Evolutionary conservation across 2,797 vertebrate species (phyloP), one percentile per base, ranked within the genome.

Genomic region (Neosilurus mollespiculum): DNA sequence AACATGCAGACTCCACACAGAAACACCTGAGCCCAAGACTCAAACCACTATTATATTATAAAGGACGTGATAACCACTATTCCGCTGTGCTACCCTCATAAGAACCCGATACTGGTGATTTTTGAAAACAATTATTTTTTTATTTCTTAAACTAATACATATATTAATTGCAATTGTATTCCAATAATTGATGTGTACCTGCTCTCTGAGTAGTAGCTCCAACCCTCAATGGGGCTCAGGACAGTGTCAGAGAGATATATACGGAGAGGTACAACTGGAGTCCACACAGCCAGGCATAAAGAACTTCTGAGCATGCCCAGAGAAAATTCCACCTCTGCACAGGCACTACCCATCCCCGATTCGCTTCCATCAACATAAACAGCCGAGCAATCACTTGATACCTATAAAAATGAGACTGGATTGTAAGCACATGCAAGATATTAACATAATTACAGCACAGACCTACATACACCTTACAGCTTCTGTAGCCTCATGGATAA

Each of bases 331-430:
- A 95, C 92, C 77, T 73, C 83, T 15, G 88, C 93, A 86, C 93
- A 94, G 15, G 90, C 92, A 87, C 88, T 90, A 9, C 94, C 93
- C 79, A 90, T 18, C 1, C 91, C 93, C 0, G 94, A 94, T 88
- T 95, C 94, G 2, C 92, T 94, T 71, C 94, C 94, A 1, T 95
- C 94, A 59, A 94, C 94, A 80, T 91, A 95, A 85, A 93, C 30
- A 20, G 84, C 61, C 43, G 94, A 92, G 86, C 94, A 95, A 78
- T 94, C 90, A 26, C 87, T 88, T 75, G 93, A 93, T 43, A 94
- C 93, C 94, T 95, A 87, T 11, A 59, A 54, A 51, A 56, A 65
- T 14, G 43, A 75, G 24, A 62, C 7, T 15, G 0, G 3, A 37
- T 85, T 14, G 34, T 43, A 37, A 62, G 18, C 9, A 71, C n/a